Base-by-base conservation (phyloP, 2,888 invertebrate genomes). In the Blastobasis lacticolella region DNA sequence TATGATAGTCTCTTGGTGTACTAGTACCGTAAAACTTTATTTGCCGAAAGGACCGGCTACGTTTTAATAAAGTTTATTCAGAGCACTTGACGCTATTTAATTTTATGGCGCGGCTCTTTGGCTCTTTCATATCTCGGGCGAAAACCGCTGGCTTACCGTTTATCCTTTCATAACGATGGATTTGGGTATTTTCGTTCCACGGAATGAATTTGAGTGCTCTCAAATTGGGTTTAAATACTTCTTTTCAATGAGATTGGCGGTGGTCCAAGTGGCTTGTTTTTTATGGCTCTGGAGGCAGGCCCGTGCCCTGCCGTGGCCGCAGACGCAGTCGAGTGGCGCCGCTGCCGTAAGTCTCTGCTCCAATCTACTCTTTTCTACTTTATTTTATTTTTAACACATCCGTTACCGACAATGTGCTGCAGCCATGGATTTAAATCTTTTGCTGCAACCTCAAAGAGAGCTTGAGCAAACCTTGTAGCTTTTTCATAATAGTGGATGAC, bases 261-360 rank as follows among this genome's bases (percentile, higher is more conserved):
- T 62, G 66, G 72, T 77, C 85, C 86, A 85, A 85, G 80, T 81
- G 82, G 71, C 76, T 78, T 73, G 74, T 79, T 87, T 84, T 85
- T 85, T 84, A 80, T 81, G 71, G 73, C 69, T 66, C 68, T 62
- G 23, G 23, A 67, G 69, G 66, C 64, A 66, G 66, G 65, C 67
- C 68, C 64, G 65, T 63, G 23, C 62, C 72, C 67, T 70, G 67
- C 72, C 67, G 67, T 61, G 71, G 68, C 75, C 73, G 74, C 73
- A 69, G 64, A 62, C 66, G 67, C 69, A 69, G 75, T 82, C 83
- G 82, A 84, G 83, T 80, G 75, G 62, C 67, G 61, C 56, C 49
- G 56, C 23, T 23, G 23, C 23, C 23, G 23, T 23, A 23, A 23
- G 23, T 23, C 23, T 23, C 2, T 23, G 23, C 23, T 23, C 23